Evolutionary conservation across 2,113 vertebrate genomes (phyloP), one percentile per base, ranked within the genome.

Genomic region (Platysternon megacephalum): DNA sequence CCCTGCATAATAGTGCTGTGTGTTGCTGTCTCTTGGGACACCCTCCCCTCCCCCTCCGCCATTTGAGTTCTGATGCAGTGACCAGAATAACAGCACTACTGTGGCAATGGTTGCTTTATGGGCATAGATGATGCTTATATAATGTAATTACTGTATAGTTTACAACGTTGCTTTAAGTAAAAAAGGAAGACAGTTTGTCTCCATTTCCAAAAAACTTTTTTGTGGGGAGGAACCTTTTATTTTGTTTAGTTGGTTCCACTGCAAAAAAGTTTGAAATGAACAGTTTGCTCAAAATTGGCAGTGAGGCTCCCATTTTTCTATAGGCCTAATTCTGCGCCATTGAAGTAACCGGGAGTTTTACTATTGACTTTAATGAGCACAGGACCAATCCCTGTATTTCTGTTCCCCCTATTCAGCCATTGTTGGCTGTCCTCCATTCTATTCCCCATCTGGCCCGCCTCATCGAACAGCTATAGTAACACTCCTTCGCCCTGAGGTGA

Each of bases 161-260:
- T 95, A 86, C 86, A 91, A 56, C 48, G n/a, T 94, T 95, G 91
- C 93, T 96, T 97, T 96, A 97, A 95, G 93, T 96, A 94, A 65
- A 61, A 94, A 90, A 97, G 56, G 89, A 94, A 92, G 55, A 79
- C 91, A 87, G 88, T 95, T 97, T 90, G 94, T 97, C 95, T 96
- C 83, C 83, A 55, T 96, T 95, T 94, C 90, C 94, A 87, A 84
- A 92, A 89, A 90, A 13, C 35, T 93, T 95, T 95, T 95, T 55
- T 90, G 55, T 86, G 61, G 84, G 81, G 14, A 78, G 87, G 28
- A 32, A 52, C 86, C 68, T 87, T 95, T 95, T 96, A 96, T 44
- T 97, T 94, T 97, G 90, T 83, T 86, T 49, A 89, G 92, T 52
- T 89, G 93, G 56, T 79, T 82, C 90, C 83, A 32, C 85, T 92